Conservation (phyloP, 2,888 invertebrate species). For the Drosophila ustulata region DNA sequence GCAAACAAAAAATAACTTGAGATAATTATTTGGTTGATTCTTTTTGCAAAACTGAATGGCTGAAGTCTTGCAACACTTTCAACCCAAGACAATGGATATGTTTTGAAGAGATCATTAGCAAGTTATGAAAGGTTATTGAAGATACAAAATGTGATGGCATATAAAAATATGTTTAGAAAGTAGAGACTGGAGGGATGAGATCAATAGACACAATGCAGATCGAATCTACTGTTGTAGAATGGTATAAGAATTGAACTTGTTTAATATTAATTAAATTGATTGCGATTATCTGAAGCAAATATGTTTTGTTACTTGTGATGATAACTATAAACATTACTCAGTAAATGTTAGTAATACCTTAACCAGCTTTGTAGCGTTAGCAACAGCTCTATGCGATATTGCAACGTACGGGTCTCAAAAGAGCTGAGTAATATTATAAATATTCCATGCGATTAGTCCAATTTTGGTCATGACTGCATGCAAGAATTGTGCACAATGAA, state of each 20-base stretch:
- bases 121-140: background rate
- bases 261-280: background rate
- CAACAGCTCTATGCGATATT: background rate
- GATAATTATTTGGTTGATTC: background rate
- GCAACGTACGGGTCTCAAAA: background rate
- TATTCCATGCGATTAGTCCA: slow-evolving; percentile 18
- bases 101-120: background rate
- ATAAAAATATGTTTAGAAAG: no score
- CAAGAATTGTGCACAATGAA: background rate
- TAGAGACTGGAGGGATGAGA: no score
- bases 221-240: no score
- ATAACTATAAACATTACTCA: background rate
- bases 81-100: background rate
- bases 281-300: background rate
- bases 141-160: background rate
- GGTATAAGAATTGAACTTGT: no score
- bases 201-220: no score
- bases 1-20: background rate
- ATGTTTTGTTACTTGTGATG: background rate
- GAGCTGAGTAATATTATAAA: slow-evolving; percentile 32
- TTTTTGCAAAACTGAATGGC: background rate
- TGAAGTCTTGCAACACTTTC: background rate
- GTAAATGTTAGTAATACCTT: background rate
- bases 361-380: background rate
- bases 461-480: slow-evolving; percentile 39